Evolutionary conservation across 2,888 invertebrate genomes (phyloP).

Genomic region (Leptinotarsa rubiginosa): DNA sequence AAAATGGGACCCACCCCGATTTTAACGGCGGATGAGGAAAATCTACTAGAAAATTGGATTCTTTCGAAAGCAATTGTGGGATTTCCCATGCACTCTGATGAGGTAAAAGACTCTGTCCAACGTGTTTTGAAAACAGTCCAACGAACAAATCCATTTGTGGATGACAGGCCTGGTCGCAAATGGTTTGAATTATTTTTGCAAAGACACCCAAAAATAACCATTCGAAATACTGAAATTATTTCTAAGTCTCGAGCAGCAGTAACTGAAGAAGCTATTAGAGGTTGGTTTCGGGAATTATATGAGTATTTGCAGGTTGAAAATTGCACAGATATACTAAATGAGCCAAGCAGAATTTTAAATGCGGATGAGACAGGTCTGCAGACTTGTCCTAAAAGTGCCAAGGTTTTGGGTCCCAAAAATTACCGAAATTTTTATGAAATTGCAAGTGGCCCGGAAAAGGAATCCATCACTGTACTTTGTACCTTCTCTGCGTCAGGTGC

Average conservation of each 20-base stretch:
- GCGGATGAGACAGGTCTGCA: neutral
- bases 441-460: conserved; percentile 31
- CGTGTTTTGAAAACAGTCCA: conserved; percentile 28
- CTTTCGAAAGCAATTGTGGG: conserved; percentile 41
- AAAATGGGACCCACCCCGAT: neutral
- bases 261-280: neutral
- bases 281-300: neutral
- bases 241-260: conserved; percentile 47
- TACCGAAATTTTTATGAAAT: conserved; percentile 28
- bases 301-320: neutral
- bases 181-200: conserved; percentile 52
- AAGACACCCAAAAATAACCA: conserved; percentile 49
- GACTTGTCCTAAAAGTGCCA: neutral
- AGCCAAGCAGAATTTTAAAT: neutral
- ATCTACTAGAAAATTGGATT: conserved; percentile 39
- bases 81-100: conserved; percentile 45
- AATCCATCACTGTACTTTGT: conserved; percentile 47
- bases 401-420: conserved; percentile 22
- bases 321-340: neutral
- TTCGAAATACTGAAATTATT: conserved; percentile 49
- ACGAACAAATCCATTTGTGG: conserved; percentile 28
- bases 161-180: conserved; percentile 51
- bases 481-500: conserved; percentile 43
- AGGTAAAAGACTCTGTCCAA: conserved; percentile 41
- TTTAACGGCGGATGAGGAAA: neutral